Evolutionary conservation across 53 echinoderm and acorn worm species (phyloP), one percentile per base, ranked within the genome.

Genomic region (Holothuria scabra): DNA sequence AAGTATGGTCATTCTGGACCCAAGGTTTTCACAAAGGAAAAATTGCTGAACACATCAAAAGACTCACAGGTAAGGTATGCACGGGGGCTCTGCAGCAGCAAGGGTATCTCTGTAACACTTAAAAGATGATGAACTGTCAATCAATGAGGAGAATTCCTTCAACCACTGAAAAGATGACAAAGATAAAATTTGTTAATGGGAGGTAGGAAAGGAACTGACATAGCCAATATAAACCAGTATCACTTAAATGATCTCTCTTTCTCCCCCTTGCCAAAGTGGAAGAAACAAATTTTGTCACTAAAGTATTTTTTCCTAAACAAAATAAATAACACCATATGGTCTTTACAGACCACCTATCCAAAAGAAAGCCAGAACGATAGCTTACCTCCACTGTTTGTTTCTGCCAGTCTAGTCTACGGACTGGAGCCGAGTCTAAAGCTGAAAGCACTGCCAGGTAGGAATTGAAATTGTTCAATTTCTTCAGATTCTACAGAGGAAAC

Each of bases 61-160:
- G 52, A 95, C 97, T 97, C 82, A 97, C 97, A 97, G 97, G 89
- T 97, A 97, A 1, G 97, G 97, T 34, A 94, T 94, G 52, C 97
- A 97, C 1, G 97, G 97, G 21, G 97, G 97, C 41, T 94, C 92
- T 12, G 97, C 97, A 35, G 92, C 91, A 10, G 97, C 97, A 28
- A 99, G 67, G 23, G 99, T 93, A 83, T 95, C 99, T 46, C 99
- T 76, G 88, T 99, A 99, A 28, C 90, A 86, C 46, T 92, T 86
- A 72, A 99, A 99, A 13, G 99, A 99, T 87, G 94, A 91, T 0
- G 94, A 92, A 55, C 99, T 99, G 71, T 99, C 94, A 61, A 99
- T 99, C 68, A 99, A 74, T 34, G 91, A 86, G 64, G 90, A 95
- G 52, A 93, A 99, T 76, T 99, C 97, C 79, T 92, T 81, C 86